phyloP scores from a whole-genome alignment of 2,888 invertebrate genomes.

The Chydorus sphaericus region DNA sequence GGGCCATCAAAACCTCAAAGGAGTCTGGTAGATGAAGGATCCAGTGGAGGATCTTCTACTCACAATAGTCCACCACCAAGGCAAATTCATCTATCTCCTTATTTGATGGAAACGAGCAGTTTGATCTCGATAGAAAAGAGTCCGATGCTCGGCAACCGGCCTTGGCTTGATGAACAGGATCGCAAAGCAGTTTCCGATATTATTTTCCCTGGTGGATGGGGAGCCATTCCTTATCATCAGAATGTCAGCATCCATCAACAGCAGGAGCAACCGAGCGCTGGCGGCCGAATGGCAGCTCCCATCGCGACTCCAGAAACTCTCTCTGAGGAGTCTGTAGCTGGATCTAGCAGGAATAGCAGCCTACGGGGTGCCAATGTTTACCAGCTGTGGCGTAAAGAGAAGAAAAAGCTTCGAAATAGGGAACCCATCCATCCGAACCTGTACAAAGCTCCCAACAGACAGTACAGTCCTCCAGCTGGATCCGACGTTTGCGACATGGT shows the following conservation, averaged over 20 bases:
- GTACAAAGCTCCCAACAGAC: neutral
- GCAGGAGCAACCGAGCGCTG: neutral
- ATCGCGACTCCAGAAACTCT: conserved; percentile 68
- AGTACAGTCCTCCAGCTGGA: neutral
- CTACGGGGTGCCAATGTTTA: conserved; percentile 12
- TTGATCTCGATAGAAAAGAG: conserved; percentile 6
- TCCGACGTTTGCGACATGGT: neutral
- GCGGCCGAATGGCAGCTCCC: conserved; percentile 40
- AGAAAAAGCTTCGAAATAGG: neutral
- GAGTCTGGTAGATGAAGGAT: too few relatives aligned
- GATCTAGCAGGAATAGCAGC: conserved; percentile 38
- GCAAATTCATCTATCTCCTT: too few relatives aligned
- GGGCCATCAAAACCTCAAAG: conserved; percentile 67
- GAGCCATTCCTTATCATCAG: too few relatives aligned
- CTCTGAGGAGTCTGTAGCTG: conserved; percentile 63
- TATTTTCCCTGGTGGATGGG: too few relatives aligned
- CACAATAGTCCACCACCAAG: too few relatives aligned
- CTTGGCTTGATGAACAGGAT: too few relatives aligned
- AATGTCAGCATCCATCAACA: neutral
- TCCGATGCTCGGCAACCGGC: conserved; percentile 2
- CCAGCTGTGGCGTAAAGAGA: neutral
- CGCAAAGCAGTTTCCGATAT: too few relatives aligned
- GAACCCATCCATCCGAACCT: neutral
- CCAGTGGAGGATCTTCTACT: too few relatives aligned
- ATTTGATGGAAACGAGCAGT: conserved; percentile 8